phyloP scores from a whole-genome alignment of 1,140 invertebrate species.

The Rhynchophorus ferrugineus region DNA sequence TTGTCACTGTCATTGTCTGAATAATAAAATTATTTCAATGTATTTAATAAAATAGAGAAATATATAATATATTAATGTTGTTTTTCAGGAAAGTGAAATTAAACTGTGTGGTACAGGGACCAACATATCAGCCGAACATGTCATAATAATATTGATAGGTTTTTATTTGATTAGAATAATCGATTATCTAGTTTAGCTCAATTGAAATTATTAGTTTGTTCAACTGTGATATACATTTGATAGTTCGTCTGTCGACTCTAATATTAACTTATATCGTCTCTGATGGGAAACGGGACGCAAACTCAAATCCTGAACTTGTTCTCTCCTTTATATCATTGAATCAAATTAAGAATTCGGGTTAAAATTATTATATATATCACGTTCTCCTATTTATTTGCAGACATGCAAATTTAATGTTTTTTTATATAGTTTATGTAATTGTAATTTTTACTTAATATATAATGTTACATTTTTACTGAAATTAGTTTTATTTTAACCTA shows the following conservation, averaged over 20 bases:
- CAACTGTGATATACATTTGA: slow-evolving; percentile 16
- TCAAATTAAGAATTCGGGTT: too few relatives aligned
- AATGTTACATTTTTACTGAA: slow-evolving; percentile 8
- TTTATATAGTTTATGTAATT: slow-evolving; percentile 17
- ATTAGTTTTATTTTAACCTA: slow-evolving; percentile 1
- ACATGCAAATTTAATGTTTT: too few relatives aligned
- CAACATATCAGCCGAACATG: slow-evolving; percentile 20
- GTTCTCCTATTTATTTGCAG: too few relatives aligned
- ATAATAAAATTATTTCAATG: too few relatives aligned
- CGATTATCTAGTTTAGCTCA: slow-evolving; percentile 10
- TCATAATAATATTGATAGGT: slow-evolving; percentile 16
- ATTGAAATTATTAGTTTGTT: slow-evolving; percentile 10
- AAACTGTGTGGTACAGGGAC: slow-evolving; percentile 32
- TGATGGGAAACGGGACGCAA: too few relatives aligned
- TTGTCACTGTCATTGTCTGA: not conserved
- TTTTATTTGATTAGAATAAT: slow-evolving; percentile 16
- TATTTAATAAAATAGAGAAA: not conserved
- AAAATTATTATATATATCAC: too few relatives aligned
- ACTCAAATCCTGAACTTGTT: too few relatives aligned
- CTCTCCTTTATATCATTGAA: too few relatives aligned
- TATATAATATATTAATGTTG: slow-evolving; percentile 11
- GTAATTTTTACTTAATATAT: slow-evolving; percentile 20
- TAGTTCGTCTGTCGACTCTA: too few relatives aligned
- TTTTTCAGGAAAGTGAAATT: slow-evolving; percentile 36
- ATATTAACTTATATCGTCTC: too few relatives aligned